These are phyloP conservation scores for Zaprionus capensis DNA, from an alignment of 1,140 invertebrate species.

Conservation along the genomic window DNA sequence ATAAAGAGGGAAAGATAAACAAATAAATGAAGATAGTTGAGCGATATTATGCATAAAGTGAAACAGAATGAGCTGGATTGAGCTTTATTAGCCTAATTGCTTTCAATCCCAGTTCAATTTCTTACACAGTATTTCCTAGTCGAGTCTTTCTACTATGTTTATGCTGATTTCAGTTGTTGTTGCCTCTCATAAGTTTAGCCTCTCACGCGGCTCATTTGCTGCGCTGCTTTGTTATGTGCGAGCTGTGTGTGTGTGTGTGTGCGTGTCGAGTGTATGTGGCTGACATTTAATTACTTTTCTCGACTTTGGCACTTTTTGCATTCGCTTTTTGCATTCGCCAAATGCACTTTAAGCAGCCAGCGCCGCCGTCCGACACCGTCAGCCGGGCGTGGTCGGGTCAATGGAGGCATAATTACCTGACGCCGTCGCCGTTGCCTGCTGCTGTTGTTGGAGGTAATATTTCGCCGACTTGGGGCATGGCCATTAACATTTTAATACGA, in stretches of 20 bases:
- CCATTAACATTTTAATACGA: conserved; percentile 80
- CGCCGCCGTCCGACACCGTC: background rate
- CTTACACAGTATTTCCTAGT: background rate
- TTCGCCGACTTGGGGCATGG: conserved; percentile 60
- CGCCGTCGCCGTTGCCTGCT: background rate
- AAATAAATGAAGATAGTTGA: no score
- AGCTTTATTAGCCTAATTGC: no score
- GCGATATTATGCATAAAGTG: no score
- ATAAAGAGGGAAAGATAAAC: no score
- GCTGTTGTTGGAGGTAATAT: conserved; percentile 56
- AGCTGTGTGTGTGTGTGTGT: background rate
- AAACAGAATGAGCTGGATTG: no score
- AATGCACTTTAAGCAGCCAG: conserved; percentile 71
- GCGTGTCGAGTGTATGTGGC: conserved; percentile 8
- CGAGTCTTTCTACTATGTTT: background rate
- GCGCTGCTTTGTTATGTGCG: conserved; percentile 12
- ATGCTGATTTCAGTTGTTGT: conserved; percentile 13
- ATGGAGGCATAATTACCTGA: conserved; percentile 75
- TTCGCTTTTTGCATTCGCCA: conserved; percentile 64
- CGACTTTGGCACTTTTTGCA: conserved; percentile 53
- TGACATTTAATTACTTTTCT: conserved; percentile 73
- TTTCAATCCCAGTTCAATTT: background rate
- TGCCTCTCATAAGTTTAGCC: conserved; percentile 45
- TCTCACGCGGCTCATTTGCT: conserved; percentile 54
- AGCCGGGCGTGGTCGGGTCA: conserved; percentile 59